phyloP scores from a whole-genome alignment of 2,113 vertebrate genomes.

The Callospermophilus lateralis region DNA sequence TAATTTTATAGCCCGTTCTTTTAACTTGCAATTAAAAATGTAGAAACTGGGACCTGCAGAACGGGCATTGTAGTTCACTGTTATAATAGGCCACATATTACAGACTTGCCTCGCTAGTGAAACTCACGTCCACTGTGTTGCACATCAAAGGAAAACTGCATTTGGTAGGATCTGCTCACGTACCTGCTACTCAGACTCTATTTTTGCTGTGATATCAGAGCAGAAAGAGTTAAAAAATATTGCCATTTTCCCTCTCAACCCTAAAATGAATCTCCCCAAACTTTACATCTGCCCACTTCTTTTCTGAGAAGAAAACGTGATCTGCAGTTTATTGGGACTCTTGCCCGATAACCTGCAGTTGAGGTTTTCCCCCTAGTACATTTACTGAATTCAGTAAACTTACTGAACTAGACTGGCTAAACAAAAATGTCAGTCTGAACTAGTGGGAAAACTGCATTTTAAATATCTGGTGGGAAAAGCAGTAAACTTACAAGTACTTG shows the following conservation, averaged over 20 bases:
- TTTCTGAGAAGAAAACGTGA: not conserved
- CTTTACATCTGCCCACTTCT: not conserved
- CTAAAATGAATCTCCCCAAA: not conserved
- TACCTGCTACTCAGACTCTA: not conserved
- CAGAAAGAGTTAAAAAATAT: not conserved
- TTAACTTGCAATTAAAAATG: not conserved
- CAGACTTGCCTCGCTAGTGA: not conserved
- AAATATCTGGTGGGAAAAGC: conserved; percentile 36
- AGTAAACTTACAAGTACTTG: conserved; percentile 25
- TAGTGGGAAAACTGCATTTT: conserved; percentile 47
- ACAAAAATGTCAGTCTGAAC: conserved; percentile 18
- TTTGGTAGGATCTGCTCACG: not conserved
- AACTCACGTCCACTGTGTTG: no score
- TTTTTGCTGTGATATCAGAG: not conserved
- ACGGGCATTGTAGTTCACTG: not conserved
- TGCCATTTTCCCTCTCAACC: not conserved
- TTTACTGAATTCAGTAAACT: conserved; percentile 56
- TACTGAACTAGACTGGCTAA: conserved; percentile 5
- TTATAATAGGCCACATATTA: not conserved
- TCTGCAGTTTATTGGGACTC: not conserved
- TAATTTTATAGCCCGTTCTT: conserved; percentile 10
- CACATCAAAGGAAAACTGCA: not conserved
- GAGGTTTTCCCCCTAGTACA: not conserved
- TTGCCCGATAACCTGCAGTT: not conserved
- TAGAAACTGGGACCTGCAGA: not conserved